Evolutionary conservation across 1,140 invertebrate species (phyloP), one percentile per base, ranked within the genome.

Genomic region (Centruroides sculpturatus): DNA sequence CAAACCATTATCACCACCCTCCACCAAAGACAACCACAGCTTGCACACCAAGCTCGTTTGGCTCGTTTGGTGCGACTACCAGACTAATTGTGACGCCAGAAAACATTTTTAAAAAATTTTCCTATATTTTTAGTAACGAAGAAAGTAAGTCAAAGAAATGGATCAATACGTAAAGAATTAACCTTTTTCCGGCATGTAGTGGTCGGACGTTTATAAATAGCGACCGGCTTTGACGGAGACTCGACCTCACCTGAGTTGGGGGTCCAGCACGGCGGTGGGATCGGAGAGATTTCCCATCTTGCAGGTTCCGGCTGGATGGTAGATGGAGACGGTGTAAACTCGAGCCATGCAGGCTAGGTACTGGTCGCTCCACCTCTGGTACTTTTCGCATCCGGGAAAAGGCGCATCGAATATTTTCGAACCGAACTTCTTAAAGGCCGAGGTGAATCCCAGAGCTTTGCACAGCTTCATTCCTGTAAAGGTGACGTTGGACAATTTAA

Each of bases 391-490:
- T n/a, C 61, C 64, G 35, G 64, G 56, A 52, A 57, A 66, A 1
- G 85, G 83, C 3, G 54, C 60, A 3, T 60, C n/a, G 36, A 66
- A 67, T n/a, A 61, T 55, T 41, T 56, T 6, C 6, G 59, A 23
- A 7, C 60, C 57, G 35, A 60, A 52, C 35, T 57, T 50, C 34
- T 51, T 50, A 48, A 60, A 50, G 1, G 61, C 52, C 34, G 58
- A 50, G 13, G 54, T 53, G 12, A 47, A 12, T 34, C 55, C 61
- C 11, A 67, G 55, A 6, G 57, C 59, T 7, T 62, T 60, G 35
- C 59, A 66, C 35, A 63, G 11, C 36, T 67, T 67, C 61, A 66
- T 64, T 7, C 60, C 66, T 61, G 92, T 88, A 7, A 91, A 41
- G 8, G 41, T 41, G 8, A 41, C 8, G 8, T 41, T 41, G 41